Conservation (phyloP, 2,888 invertebrate species). For the Drosophila cognata region DNA sequence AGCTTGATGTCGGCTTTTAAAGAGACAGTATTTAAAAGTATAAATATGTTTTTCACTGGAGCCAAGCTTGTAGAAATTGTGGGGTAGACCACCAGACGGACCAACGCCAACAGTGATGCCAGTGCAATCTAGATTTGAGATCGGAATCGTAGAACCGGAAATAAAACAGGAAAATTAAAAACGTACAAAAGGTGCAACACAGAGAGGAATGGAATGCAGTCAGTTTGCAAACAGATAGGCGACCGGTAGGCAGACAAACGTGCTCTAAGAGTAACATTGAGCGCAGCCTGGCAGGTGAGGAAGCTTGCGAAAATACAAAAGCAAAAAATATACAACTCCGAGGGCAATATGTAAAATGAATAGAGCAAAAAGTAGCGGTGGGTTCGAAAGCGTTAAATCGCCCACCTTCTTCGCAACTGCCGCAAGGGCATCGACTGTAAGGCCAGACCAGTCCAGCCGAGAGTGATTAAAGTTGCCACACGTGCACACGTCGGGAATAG, state of each 20-base stretch:
- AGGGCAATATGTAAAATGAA: slow-evolving; percentile 80
- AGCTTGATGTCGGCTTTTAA: slow-evolving; percentile 40
- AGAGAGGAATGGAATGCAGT: slow-evolving; percentile 58
- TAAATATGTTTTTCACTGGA: slow-evolving; percentile 36
- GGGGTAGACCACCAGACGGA: slow-evolving; percentile 30
- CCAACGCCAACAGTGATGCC: slow-evolving; percentile 55
- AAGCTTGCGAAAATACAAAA: slow-evolving; percentile 66
- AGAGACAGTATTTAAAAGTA: slow-evolving; percentile 47
- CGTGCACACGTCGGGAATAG: slow-evolving; percentile 3
- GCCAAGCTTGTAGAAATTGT: slow-evolving; percentile 18
- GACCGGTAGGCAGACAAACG: slow-evolving; percentile 48
- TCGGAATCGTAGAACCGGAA: slow-evolving; percentile 85
- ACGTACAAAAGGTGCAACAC: slow-evolving; percentile 83
- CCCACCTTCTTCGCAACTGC: slow-evolving; percentile 27
- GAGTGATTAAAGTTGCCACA: slow-evolving; percentile 53
- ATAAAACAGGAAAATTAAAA: slow-evolving; percentile 85
- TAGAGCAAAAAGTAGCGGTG: slow-evolving; percentile 49
- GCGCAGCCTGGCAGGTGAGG: slow-evolving; percentile 42
- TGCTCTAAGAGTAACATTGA: slow-evolving; percentile 51
- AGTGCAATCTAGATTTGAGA: slow-evolving; percentile 83
- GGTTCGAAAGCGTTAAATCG: slow-evolving; percentile 54
- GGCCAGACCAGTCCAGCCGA: slow-evolving; percentile 18
- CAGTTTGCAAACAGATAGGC: slow-evolving; percentile 71
- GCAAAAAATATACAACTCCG: slow-evolving; percentile 69
- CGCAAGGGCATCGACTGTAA: slow-evolving; percentile 51